Evolutionary conservation across 2,888 invertebrate species (phyloP), one percentile per base, ranked within the genome.

Genomic region (Heliconius cydno): DNA sequence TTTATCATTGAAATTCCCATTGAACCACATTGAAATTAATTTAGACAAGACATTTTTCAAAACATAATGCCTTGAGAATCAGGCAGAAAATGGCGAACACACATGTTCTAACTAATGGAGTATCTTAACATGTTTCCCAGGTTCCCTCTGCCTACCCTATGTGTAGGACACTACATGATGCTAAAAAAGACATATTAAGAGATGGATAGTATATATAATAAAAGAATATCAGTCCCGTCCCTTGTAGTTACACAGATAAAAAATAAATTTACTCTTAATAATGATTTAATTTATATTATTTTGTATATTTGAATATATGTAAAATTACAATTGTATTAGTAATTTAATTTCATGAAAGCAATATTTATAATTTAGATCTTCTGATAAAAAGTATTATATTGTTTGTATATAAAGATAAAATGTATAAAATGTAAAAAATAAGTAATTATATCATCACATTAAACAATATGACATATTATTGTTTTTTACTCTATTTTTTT

Each of bases 351-450:
- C 41, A 60, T 78, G 22, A 80, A 83, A 84, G 83, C 83, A 84
- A 84, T 83, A 84, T 83, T 82, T 84, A 82, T 82, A 80, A 52
- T 80, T 80, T 81, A 79, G 80, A 78, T 75, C 25, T 77, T 76
- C 76, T 75, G 76, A 79, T 78, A 81, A 63, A 68, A 80, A 83
- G 81, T 82, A 80, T 78, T 83, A 82, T 67, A 82, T 76, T 76
- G 78, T 82, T 78, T 84, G 81, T 84, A 84, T 80, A 84, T 83
- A 82, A 76, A 82, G 83, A 80, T 79, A 74, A 80, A 83, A 79
- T 84, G 83, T 84, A 84, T 82, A 84, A 82, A 83, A 81, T 83
- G 82, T 83, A 83, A 80, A 82, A 80, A 82, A 82, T 78, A 81
- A 68, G 28, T 80, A 76, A 80, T 77, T 76, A 76, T 78, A 78